Percentiles rank a stretch among this genome's conserved stretches.
These are phyloP conservation scores for Anarhynchus alexandrinus DNA, from an alignment of 2,113 vertebrate species.

Conservation along the genomic window DNA sequence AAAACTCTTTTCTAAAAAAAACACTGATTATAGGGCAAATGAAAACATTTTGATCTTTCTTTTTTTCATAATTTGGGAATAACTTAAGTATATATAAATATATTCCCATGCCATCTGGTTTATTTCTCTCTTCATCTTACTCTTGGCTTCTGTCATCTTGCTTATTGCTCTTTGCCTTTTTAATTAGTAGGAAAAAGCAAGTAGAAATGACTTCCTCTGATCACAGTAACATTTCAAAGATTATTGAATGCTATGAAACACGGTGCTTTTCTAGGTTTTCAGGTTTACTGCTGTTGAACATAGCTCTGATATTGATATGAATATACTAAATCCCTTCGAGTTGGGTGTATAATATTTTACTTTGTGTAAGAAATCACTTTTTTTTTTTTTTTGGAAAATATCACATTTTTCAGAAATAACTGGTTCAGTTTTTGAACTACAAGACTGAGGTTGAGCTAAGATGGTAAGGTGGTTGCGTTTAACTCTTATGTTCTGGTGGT, in stretches of 20 bases:
- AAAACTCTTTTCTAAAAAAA: not conserved
- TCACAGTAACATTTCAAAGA: not conserved
- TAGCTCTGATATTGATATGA: not conserved
- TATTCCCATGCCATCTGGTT: constrained; percentile 1
- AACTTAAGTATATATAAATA: not conserved
- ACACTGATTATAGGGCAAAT: not conserved
- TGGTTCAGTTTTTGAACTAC: not conserved
- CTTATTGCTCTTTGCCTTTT: constrained; percentile 7
- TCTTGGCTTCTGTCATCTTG: not conserved
- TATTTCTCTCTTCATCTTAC: constrained; percentile 18
- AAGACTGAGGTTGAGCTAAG: not conserved
- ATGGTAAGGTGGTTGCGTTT: not conserved
- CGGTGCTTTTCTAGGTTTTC: not conserved
- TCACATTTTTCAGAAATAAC: not conserved
- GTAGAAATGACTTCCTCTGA: not conserved
- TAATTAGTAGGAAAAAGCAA: constrained; percentile 19
- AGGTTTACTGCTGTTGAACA: not conserved
- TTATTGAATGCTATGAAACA: not conserved
- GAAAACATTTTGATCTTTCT: constrained; percentile 6
- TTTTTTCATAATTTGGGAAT: not conserved
- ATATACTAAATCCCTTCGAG: not conserved
- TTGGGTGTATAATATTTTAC: not conserved
- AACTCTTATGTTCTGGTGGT: not conserved
- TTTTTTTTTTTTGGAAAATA: not conserved
- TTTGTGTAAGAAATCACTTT: not conserved